A percentile compares a stretch with the other conserved stretches of the same genome.
phyloP scores from a whole-genome alignment of 2,113 vertebrate species.

The Polypterus senegalus region DNA sequence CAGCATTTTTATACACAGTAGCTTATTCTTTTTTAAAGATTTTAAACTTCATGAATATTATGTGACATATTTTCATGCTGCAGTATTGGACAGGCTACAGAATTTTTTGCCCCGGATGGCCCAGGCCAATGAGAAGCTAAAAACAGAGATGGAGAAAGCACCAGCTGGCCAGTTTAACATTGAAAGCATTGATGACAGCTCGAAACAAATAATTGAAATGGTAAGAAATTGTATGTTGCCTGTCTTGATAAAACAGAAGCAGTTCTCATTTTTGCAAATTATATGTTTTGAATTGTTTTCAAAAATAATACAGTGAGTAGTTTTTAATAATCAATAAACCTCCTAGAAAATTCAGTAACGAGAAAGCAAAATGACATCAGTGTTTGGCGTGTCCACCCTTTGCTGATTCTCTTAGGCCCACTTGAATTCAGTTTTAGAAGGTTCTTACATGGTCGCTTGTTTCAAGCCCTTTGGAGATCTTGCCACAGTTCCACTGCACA shows the following conservation, averaged over 20 bases:
- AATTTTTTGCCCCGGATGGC: conserved; percentile 80
- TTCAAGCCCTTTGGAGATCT: too few species aligned
- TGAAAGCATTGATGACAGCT: conserved; percentile 53
- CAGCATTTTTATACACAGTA: too few species aligned
- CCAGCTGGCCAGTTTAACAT: conserved; percentile 66
- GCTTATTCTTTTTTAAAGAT: too few species aligned
- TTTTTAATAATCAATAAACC: too few species aligned
- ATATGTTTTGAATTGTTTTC: not conserved
- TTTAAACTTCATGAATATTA: not conserved
- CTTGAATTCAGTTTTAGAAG: too few species aligned
- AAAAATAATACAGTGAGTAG: too few species aligned
- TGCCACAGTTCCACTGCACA: too few species aligned
- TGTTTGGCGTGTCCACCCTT: too few species aligned
- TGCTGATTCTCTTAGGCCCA: too few species aligned
- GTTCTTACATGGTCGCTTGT: too few species aligned
- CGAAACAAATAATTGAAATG: conserved; percentile 76
- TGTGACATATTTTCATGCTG: not conserved
- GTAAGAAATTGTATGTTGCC: conserved; percentile 38
- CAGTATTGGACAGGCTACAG: conserved; percentile 74
- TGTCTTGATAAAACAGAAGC: not conserved
- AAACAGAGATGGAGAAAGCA: conserved; percentile 54
- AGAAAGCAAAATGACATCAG: too few species aligned
- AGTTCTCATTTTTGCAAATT: not conserved
- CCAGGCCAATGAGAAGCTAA: conserved; percentile 69
- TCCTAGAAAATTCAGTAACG: too few species aligned